These are phyloP conservation scores for Aphrocallistes beatrix DNA, from an alignment of 37 sponge, comb jelly and placozoan species.

Conservation along the genomic window DNA sequence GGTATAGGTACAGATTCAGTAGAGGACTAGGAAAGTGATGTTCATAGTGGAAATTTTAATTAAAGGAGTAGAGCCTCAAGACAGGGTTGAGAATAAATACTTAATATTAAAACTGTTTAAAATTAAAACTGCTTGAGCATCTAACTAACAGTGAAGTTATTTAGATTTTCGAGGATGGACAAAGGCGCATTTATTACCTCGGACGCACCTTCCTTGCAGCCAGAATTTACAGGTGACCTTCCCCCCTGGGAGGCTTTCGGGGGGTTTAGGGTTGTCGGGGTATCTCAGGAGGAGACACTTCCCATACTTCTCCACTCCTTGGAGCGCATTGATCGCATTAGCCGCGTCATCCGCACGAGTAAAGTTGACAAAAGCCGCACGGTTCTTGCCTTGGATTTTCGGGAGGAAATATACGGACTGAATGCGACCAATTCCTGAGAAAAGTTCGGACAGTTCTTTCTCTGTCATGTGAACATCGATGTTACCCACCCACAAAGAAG, in stretches of 20 bases:
- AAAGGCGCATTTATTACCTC: conserved; percentile 7
- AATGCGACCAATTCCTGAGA: conserved; percentile 15
- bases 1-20: background rate
- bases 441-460: conserved; percentile 33
- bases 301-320: conserved; percentile 23
- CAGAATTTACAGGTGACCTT: conserved; percentile 13
- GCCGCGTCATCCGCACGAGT: conserved; percentile 11
- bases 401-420: conserved; percentile 13
- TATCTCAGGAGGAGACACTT: conserved; percentile 40
- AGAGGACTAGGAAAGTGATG: conserved; percentile 14
- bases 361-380: conserved; percentile 21
- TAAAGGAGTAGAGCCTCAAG: background rate
- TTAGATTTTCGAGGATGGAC: conserved; percentile 4
- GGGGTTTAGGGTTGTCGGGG: conserved; percentile 43
- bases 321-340: conserved; percentile 11
- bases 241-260: conserved; percentile 1
- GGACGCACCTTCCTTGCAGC: conserved; percentile 3
- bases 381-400: background rate
- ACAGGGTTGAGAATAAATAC: background rate
- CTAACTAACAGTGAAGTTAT: background rate
- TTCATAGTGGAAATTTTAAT: conserved; percentile 3
- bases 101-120: conserved; percentile 5
- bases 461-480: conserved; percentile 39
- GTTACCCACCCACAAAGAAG: conserved; percentile 72
- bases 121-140: conserved; percentile 9